Conservation (phyloP, 2,113 vertebrate species). For the Hydropotes inermis region DNA sequence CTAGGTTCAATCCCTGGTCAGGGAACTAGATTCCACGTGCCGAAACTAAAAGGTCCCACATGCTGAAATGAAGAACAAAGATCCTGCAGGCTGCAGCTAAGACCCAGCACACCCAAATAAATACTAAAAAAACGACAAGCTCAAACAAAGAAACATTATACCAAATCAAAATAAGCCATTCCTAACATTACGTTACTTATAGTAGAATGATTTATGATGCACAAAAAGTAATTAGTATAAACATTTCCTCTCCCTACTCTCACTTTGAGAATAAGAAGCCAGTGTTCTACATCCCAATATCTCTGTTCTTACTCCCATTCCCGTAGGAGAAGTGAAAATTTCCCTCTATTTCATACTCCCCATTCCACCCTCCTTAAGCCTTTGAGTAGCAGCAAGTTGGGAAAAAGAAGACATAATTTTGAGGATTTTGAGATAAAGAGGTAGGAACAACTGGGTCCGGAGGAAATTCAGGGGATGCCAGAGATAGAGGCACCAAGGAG, state of each 20-base stretch:
- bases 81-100: background rate
- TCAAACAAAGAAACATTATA: background rate
- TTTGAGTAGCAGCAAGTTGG: background rate
- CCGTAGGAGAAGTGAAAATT: background rate
- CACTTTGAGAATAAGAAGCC: background rate
- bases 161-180: background rate
- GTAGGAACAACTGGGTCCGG: background rate
- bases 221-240: background rate
- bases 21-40: background rate
- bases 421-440: background rate
- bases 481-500: background rate
- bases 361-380: background rate
- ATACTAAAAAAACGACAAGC: background rate
- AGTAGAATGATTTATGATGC: background rate
- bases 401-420: background rate
- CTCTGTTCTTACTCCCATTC: background rate
- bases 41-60: background rate
- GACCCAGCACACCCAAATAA: background rate
- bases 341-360: background rate
- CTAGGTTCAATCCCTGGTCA: background rate
- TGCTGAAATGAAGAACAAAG: background rate
- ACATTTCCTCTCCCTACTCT: background rate
- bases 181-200: background rate
- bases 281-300: background rate
- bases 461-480: background rate